phyloP scores from a whole-genome alignment of 2,113 vertebrate species.

The Vidua chalybeata region DNA sequence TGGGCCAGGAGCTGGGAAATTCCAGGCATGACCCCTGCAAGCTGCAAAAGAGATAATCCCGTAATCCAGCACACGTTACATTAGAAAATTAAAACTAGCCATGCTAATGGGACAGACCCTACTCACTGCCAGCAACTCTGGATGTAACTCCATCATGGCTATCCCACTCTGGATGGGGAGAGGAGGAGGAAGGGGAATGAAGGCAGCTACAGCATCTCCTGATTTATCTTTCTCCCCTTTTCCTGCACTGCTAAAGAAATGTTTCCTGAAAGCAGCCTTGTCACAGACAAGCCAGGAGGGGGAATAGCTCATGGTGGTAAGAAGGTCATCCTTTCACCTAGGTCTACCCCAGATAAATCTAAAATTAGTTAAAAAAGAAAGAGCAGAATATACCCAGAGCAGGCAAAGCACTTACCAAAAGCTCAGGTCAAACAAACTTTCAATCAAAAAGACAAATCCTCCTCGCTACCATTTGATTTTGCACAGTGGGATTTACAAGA shows the following conservation, averaged over 20 bases:
- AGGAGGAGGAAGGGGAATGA: not conserved
- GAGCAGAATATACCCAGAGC: not conserved
- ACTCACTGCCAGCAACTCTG: not conserved
- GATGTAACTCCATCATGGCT: not conserved
- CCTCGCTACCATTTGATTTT: not conserved
- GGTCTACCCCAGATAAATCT: conserved; percentile 23
- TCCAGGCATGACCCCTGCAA: not conserved
- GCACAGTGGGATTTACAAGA: conserved; percentile 53
- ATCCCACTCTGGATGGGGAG: not conserved
- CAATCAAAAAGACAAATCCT: conserved; percentile 60
- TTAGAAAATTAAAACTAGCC: conserved; percentile 65
- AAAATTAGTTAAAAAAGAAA: conserved; percentile 39
- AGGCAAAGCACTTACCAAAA: conserved; percentile 32
- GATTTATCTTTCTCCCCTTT: not conserved
- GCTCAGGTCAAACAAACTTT: conserved; percentile 51
- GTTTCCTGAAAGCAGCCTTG: not conserved
- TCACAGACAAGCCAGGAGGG: not conserved
- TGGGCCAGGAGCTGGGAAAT: not conserved
- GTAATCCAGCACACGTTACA: conserved; percentile 50
- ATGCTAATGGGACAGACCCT: not conserved
- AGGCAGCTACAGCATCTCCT: not conserved
- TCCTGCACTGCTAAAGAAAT: not conserved
- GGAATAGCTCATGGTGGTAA: conserved; percentile 35
- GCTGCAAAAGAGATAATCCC: conserved; percentile 41
- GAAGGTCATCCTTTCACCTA: conserved; percentile 40